These are phyloP conservation scores for Dasypus novemcinctus DNA, from an alignment of 2,113 vertebrate genomes.

Conservation along the genomic window DNA sequence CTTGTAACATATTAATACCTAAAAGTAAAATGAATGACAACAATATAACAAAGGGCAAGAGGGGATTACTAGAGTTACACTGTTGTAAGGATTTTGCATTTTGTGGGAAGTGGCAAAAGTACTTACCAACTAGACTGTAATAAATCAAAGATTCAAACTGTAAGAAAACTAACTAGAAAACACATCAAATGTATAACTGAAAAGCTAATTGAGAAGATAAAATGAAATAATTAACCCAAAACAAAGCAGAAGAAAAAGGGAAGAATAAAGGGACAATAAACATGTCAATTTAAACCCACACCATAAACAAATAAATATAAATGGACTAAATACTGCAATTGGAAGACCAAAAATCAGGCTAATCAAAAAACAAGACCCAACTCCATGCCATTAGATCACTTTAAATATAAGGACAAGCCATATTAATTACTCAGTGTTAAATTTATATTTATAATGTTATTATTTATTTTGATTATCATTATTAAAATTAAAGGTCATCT, in stretches of 20 bases:
- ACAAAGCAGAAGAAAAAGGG: neutral
- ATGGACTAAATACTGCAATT: neutral
- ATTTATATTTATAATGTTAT: too few relatives aligned
- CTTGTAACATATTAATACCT: neutral
- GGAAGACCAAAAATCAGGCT: neutral
- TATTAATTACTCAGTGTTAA: too few relatives aligned
- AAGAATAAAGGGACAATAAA: neutral
- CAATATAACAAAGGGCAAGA: neutral
- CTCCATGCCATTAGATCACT: neutral
- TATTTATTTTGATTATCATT: fast-evolving
- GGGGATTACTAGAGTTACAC: neutral
- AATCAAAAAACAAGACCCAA: neutral
- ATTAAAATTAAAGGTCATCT: too few relatives aligned
- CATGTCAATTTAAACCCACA: neutral
- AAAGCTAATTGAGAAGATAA: neutral
- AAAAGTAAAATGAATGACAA: neutral
- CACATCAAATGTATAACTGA: neutral
- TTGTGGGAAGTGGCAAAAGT: neutral
- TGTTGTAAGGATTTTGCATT: too few relatives aligned
- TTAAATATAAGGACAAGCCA: neutral
- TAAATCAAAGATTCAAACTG: neutral
- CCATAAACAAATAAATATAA: neutral
- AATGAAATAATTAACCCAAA: neutral
- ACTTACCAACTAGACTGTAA: neutral
- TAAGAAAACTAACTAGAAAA: neutral